These are phyloP conservation scores for Lepidochrysops patricia DNA, from an alignment of 2,888 invertebrate species.

Conservation along the genomic window DNA sequence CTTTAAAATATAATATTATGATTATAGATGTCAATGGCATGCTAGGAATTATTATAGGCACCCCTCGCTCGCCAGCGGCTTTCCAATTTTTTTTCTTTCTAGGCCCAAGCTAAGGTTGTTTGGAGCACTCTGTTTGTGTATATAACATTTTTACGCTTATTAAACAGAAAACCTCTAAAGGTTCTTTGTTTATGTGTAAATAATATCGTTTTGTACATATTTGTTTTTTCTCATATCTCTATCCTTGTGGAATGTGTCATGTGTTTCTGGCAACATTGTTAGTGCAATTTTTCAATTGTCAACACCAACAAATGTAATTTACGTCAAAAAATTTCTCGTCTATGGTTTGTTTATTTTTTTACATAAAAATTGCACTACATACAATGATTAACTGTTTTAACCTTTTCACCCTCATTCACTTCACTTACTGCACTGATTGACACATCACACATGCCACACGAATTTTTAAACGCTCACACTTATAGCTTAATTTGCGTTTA, in stretches of 20 bases:
- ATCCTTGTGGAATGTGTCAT: constrained; percentile 56
- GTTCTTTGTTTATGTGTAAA: constrained; percentile 20
- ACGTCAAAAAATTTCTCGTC: background rate
- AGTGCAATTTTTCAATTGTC: background rate
- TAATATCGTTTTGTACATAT: constrained; percentile 18
- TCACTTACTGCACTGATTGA: constrained; percentile 37
- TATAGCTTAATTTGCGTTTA: constrained; percentile 21
- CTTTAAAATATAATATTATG: background rate
- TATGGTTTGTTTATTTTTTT: background rate
- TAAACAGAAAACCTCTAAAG: constrained; percentile 14
- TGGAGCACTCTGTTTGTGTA: constrained; percentile 12
- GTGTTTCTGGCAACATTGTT: constrained; percentile 32
- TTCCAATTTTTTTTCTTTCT: background rate
- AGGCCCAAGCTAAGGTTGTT: background rate
- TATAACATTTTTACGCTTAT: constrained; percentile 18
- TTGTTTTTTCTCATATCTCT: constrained; percentile 11
- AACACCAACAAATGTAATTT: background rate
- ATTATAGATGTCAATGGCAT: background rate
- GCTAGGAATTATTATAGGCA: background rate
- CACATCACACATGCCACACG: constrained; percentile 61
- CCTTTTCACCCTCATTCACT: constrained; percentile 45
- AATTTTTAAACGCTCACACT: constrained; percentile 38
- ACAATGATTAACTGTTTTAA: constrained; percentile 31
- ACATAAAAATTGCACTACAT: background rate
- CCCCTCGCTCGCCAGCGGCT: background rate